phyloP scores from a whole-genome alignment of 2,113 vertebrate species.

The Upupa epops region DNA sequence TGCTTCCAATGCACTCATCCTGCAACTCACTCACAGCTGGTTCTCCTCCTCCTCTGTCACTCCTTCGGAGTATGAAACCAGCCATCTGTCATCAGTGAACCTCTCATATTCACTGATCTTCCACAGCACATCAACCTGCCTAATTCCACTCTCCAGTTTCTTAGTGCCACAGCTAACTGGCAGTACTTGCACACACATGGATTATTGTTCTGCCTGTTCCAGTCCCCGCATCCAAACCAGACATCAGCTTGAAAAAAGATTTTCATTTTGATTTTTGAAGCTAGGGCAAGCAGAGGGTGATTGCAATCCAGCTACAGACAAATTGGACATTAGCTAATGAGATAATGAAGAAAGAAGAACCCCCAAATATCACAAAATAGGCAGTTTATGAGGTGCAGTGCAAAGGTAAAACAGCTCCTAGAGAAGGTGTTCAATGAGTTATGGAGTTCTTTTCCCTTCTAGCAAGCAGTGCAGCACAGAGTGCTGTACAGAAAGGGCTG shows the following conservation, averaged over 20 bases:
- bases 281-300: background rate
- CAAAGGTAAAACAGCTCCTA: background rate
- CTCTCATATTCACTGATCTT: slow-evolving; percentile 69
- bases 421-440: background rate
- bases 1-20: slow-evolving; percentile 48
- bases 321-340: background rate
- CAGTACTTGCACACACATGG: background rate
- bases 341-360: background rate
- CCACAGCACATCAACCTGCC: slow-evolving; percentile 24
- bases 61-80: slow-evolving; percentile 63
- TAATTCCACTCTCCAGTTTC: slow-evolving; percentile 25
- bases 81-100: slow-evolving; percentile 63
- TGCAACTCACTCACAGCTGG: slow-evolving; percentile 62
- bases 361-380: background rate
- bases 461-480: rapidly evolving
- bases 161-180: background rate
- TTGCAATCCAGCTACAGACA: background rate
- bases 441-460: background rate
- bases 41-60: slow-evolving; percentile 68
- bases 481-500: background rate
- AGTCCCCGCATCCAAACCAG: background rate
- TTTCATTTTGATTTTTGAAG: slow-evolving; percentile 3
- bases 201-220: background rate
- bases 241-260: background rate
- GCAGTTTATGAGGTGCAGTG: background rate